phyloP scores from a whole-genome alignment of 2,888 invertebrate species.

The Eupithecia subumbrata region DNA sequence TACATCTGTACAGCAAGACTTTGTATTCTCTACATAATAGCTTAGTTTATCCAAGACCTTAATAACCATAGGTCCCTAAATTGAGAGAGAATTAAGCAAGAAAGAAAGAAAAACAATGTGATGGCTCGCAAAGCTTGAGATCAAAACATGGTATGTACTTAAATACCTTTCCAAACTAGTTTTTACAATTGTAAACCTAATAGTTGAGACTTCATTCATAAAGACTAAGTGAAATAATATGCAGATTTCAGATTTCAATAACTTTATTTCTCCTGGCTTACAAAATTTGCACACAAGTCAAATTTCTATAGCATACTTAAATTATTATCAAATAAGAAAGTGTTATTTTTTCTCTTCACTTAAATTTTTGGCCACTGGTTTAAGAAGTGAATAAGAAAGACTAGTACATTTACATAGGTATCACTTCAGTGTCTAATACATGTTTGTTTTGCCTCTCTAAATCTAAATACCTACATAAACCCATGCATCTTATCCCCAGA shows the following conservation, averaged over 20 bases:
- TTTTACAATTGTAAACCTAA: too few relatives aligned
- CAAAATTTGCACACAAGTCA: too few relatives aligned
- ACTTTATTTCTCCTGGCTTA: too few relatives aligned
- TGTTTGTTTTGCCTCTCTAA: too few relatives aligned
- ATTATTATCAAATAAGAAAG: neutral
- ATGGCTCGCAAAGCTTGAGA: neutral
- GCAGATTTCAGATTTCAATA: too few relatives aligned
- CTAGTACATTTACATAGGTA: too few relatives aligned
- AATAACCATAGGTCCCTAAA: neutral
- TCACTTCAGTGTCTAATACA: too few relatives aligned
- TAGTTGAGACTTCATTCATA: neutral
- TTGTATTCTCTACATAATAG: neutral
- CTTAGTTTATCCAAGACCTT: neutral
- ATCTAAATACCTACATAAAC: neutral
- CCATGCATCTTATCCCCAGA: slow-evolving; percentile 46
- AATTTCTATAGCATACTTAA: too few relatives aligned
- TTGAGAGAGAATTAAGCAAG: neutral
- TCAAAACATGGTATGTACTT: neutral
- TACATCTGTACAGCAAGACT: neutral
- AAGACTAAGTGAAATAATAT: neutral
- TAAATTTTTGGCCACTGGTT: too few relatives aligned
- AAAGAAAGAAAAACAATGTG: neutral
- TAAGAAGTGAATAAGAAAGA: too few relatives aligned
- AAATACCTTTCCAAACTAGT: too few relatives aligned
- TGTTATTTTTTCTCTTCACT: too few relatives aligned